Evolutionary conservation across 2,888 invertebrate species (phyloP).

Genomic region (Hofmannophila pseudospretella): DNA sequence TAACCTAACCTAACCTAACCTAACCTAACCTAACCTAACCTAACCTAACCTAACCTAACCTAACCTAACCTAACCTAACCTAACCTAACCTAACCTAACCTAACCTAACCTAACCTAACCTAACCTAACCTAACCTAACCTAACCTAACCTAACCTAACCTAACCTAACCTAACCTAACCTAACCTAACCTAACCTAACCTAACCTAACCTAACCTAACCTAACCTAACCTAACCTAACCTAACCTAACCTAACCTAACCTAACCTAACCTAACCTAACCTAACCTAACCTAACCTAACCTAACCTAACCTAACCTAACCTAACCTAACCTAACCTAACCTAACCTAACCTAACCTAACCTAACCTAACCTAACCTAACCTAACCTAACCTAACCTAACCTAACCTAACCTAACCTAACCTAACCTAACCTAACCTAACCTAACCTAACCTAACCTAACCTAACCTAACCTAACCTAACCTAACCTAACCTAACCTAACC

Average conservation of each 20-base stretch:
- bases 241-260: conserved; percentile 8
- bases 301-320: conserved; percentile 9
- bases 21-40: conserved; percentile 10
- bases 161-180: conserved; percentile 1
- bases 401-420: conserved; percentile 9
- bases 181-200: conserved; percentile 8
- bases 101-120: conserved; percentile 9
- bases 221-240: conserved; percentile 9
- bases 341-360: conserved; percentile 14
- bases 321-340: conserved; percentile 13
- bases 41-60: conserved; percentile 10
- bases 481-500: conserved; percentile 12
- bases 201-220: conserved; percentile 8
- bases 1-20: conserved; percentile 9
- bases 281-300: conserved; percentile 8
- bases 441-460: conserved; percentile 15
- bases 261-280: conserved; percentile 7
- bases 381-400: conserved; percentile 10
- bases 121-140: conserved; percentile 8
- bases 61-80: conserved; percentile 7
- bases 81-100: conserved; percentile 9
- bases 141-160: conserved; percentile 4
- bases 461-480: conserved; percentile 14
- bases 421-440: conserved; percentile 11
- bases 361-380: conserved; percentile 11